Percentiles rank a stretch among this genome's conserved stretches.
Evolutionary conservation across 2,888 invertebrate species (phyloP).

Genomic region (Athalia cordata): DNA sequence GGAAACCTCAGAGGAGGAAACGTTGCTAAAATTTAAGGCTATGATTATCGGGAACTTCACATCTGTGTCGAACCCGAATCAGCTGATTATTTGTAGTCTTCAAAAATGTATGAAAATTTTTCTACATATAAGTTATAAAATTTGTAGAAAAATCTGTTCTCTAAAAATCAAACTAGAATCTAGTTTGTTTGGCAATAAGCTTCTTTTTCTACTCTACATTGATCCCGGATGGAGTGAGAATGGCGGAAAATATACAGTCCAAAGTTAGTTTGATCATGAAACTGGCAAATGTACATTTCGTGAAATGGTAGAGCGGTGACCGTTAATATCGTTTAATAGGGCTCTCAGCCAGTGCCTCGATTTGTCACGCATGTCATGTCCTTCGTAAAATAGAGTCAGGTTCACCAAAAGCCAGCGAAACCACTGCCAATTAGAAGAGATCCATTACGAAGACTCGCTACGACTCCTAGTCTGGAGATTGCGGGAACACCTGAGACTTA

Average conservation of each 20-base stretch:
- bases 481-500: conserved; percentile 27
- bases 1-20: not conserved
- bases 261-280: not conserved
- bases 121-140: no score
- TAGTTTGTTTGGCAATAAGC: no score
- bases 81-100: no score
- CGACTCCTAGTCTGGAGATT: conserved; percentile 4
- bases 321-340: conserved; percentile 39
- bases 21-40: conserved; percentile 9
- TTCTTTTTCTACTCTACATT: not conserved
- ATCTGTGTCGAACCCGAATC: not conserved
- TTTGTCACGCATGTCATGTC: conserved; percentile 39
- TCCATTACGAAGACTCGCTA: conserved; percentile 11
- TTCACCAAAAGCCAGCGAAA: conserved; percentile 4
- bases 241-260: not conserved
- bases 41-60: not conserved
- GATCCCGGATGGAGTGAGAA: not conserved
- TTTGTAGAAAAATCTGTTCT: no score
- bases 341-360: not conserved
- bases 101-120: no score
- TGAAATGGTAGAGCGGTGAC: not conserved
- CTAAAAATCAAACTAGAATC: no score
- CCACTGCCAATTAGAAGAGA: conserved; percentile 24
- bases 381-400: not conserved
- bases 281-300: conserved; percentile 14